Conservation (phyloP, 2,113 vertebrate genomes). For the Cavia aperea region DNA sequence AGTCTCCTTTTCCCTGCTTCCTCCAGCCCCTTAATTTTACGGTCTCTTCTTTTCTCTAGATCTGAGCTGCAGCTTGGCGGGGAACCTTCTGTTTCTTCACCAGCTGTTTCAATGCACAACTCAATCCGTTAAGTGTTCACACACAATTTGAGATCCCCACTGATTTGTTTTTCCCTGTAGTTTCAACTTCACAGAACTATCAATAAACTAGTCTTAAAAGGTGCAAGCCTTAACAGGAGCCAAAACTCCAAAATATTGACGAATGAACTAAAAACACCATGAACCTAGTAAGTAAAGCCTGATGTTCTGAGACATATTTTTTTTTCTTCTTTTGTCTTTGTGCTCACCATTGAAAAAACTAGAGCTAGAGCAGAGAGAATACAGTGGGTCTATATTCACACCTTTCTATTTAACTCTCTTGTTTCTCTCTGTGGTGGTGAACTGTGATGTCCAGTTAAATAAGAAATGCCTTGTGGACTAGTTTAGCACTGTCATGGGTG, state of each 20-base stretch:
- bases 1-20: not conserved
- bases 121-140: conserved; percentile 1
- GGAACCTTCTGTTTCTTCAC: not conserved
- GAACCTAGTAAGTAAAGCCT: conserved; percentile 10
- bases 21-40: not conserved
- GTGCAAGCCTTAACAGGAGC: conserved; percentile 33
- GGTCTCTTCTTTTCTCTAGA: not conserved
- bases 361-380: not conserved
- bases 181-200: conserved; percentile 49
- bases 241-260: conserved; percentile 13
- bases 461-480: not conserved
- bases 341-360: not conserved
- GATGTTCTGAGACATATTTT: not conserved
- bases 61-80: not conserved
- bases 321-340: not conserved
- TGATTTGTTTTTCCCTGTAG: conserved; percentile 52
- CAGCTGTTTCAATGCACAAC: not conserved
- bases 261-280: conserved; percentile 31
- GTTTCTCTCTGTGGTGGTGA: not conserved
- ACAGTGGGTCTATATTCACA: not conserved
- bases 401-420: not conserved
- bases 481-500: not conserved
- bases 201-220: conserved; percentile 54
- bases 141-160: conserved; percentile 41
- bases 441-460: not conserved